Evolutionary conservation across 1,140 invertebrate genomes (phyloP), one percentile per base, ranked within the genome.

Genomic region (Venturia canescens): DNA sequence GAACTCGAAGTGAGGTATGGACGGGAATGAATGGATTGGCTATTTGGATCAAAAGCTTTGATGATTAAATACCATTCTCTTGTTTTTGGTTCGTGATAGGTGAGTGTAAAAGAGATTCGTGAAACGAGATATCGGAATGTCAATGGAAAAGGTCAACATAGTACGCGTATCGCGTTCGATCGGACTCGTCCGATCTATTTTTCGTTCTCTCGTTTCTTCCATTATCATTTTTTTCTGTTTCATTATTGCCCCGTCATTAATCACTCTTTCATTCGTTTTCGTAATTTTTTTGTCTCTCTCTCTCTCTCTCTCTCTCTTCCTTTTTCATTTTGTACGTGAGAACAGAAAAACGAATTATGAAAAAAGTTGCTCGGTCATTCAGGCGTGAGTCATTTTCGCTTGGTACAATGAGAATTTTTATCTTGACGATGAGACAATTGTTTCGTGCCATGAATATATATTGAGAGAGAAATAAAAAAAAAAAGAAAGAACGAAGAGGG

Each of bases 91-190:
- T 57, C 53, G 53, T 57, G 53, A 57, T 57, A 23, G 53, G 53
- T 57, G 53, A 57, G 53, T 57, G 53, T 23, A 18, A 57, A 57
- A 57, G 53, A 57, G 53, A 57, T 57, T 57, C 5, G 53, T 57
- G 53, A 57, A 57, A 57, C 53, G 53, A 57, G 53, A 57, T 57
- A 57, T 21, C n/a, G 53, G 53, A 57, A 57, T 57, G 18, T 23
- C 53, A 57, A 23, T 21, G 53, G 11, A 57, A 57, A 57, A 57
- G 53, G 53, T 57, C 53, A 57, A 57, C 21, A 57, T 57, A n/a
- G 18, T 57, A 57, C 53, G 11, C 53, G 53, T 23, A 57, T 23
- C 18, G 18, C n/a, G 4, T 57, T 57, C 53, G 53, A 57, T 57
- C 53, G 53, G 53, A 57, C 53, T 21, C 9, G 18, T 57, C 53